Evolutionary conservation across 2,888 invertebrate species (phyloP).

Genomic region (Mesoligia furuncula): DNA sequence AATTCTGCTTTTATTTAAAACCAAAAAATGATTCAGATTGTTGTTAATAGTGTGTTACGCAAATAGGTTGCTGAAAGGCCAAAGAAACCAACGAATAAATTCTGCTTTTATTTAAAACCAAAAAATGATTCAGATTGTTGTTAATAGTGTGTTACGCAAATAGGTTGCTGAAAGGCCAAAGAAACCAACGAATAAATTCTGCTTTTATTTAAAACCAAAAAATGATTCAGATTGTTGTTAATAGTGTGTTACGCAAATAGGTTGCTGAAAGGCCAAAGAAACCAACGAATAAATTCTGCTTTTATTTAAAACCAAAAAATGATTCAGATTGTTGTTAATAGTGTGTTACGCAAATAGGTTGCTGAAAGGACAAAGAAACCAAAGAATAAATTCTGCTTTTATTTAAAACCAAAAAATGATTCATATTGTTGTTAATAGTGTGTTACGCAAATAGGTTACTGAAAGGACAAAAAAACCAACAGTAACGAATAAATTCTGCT

Average conservation of each 20-base stretch:
- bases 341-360: not conserved
- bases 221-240: no score
- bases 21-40: no score
- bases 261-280: not conserved
- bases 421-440: not conserved
- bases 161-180: not conserved
- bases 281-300: not conserved
- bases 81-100: not conserved
- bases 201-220: constrained; percentile 7
- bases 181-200: not conserved
- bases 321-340: no score
- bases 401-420: constrained; percentile 18
- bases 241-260: no score
- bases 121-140: no score
- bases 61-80: not conserved
- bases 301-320: constrained; percentile 11
- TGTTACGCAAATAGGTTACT: not conserved
- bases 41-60: not conserved
- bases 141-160: not conserved
- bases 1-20: constrained; percentile 1
- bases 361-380: not conserved
- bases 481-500: not conserved
- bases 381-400: not conserved
- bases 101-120: constrained; percentile 4
- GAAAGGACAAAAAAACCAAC: not conserved